Base-by-base conservation (phyloP, 2,113 vertebrate genomes). In the Embiotoca jacksoni region DNA sequence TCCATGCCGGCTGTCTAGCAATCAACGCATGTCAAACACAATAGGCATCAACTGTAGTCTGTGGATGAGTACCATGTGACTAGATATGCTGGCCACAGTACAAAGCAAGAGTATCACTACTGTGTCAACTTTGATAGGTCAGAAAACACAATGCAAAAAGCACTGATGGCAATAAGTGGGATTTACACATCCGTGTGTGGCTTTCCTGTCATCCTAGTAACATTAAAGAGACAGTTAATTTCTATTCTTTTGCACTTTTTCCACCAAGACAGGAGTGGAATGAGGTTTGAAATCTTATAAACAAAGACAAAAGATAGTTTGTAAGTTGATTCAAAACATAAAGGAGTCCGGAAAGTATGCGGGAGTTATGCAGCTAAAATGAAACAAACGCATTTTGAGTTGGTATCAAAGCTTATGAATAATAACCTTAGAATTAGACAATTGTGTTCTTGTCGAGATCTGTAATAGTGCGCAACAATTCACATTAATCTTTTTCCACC, bases 1-100 rank as follows among this genome's bases (percentile, higher is more conserved):
- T 80, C 62, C 50, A 63, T 58, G 6, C 50, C 35, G 71, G 83
- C 82, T 79, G 78, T 75, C 54, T 50, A 69, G 86, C 82, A 91
- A 88, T 91, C 91, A 92, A 75, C 80, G 52, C 72, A 78, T 79
- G 87, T 90, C 91, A 87, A 91, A 92, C 84, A 86, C 72, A 78
- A 88, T 90, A 78, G 73, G 36, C 78, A 72, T 91, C 91, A 92
- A 58, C 31, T 32, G 0, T 3, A 36, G 63, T 55, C 32, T 55
- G 60, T 68, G 76, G 71, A 85, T 83, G 73, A 78, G 66, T 41
- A 68, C 66, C 84, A 80, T 75, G 75, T 83, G 80, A 85, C 59
- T 62, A 66, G 32, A 76, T 58, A 46, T 73, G 13, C n/a, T 32
- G 23, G 70, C 47, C 72, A 16, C 55, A 46, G 60, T 58, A 53